Evolutionary conservation across 2,888 invertebrate genomes (phyloP).

Genomic region (Sialis lutaria): DNA sequence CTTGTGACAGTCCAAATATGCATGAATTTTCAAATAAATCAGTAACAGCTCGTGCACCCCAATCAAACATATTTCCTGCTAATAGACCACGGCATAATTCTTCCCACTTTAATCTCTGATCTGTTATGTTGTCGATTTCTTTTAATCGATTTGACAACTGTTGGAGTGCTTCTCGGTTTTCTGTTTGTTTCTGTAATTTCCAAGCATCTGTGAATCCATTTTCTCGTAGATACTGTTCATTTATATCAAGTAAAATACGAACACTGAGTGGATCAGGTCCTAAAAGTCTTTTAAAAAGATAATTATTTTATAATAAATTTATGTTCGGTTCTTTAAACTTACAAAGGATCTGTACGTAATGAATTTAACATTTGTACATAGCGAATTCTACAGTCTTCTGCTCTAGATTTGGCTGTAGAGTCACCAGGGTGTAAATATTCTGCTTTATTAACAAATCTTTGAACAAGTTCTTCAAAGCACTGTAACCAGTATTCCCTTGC

Average conservation of each 20-base stretch:
- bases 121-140: slow-evolving; percentile 49
- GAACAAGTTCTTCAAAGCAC: slow-evolving; percentile 73
- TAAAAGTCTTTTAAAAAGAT: slow-evolving; percentile 14
- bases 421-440: slow-evolving; percentile 59
- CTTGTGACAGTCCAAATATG: slow-evolving; percentile 65
- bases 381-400: slow-evolving; percentile 64
- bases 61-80: slow-evolving; percentile 90
- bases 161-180: slow-evolving; percentile 66
- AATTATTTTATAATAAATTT: slow-evolving; percentile 5
- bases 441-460: slow-evolving; percentile 72
- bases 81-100: slow-evolving; percentile 48
- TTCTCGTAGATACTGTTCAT: slow-evolving; percentile 79
- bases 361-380: slow-evolving; percentile 64
- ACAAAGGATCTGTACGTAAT: slow-evolving; percentile 64
- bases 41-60: slow-evolving; percentile 87
- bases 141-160: slow-evolving; percentile 48
- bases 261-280: slow-evolving; percentile 74
- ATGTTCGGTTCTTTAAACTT: slow-evolving; percentile 22
- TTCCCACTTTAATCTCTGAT: slow-evolving; percentile 38
- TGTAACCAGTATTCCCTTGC: slow-evolving; percentile 85
- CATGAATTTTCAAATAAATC: slow-evolving; percentile 58
- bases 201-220: slow-evolving; percentile 85
- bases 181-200: slow-evolving; percentile 68
- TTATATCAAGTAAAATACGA: slow-evolving; percentile 74
- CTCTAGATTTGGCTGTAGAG: slow-evolving; percentile 59